Conservation (phyloP, 64 coral and sea anemone species). For the Hydrozoanthus tunicans region DNA sequence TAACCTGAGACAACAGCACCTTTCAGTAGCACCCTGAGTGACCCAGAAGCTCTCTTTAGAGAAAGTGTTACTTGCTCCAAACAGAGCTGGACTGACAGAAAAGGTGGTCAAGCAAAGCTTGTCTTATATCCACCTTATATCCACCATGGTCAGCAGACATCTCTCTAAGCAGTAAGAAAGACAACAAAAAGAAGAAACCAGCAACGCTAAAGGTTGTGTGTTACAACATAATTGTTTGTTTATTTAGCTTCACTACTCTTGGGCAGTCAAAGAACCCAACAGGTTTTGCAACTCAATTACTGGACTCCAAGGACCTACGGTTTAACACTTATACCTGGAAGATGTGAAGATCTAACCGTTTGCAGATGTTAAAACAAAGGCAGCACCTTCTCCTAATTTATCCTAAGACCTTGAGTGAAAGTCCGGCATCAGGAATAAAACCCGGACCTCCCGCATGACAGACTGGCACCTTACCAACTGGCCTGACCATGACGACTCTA, state of each 20-base stretch:
- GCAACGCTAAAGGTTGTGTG: not conserved
- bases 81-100: not conserved
- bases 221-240: not conserved
- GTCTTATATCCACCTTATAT: not conserved
- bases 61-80: not conserved
- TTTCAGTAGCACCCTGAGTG: not conserved
- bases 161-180: not conserved
- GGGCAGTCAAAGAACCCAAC: no score
- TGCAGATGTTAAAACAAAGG: no score
- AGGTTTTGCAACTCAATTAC: no score
- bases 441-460: no score
- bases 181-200: not conserved
- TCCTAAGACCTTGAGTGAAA: no score
- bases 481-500: not conserved
- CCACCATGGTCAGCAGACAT: not conserved
- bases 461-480: no score
- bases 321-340: no score
- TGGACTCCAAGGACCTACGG: no score
- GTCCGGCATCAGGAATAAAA: no score
- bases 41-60: not conserved
- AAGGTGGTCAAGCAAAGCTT: not conserved
- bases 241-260: no score
- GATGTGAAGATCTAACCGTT: no score
- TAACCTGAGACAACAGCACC: constrained; percentile 19
- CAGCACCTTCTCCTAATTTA: no score